These are phyloP conservation scores for Catamblyrhynchus diadema DNA, from an alignment of 2,797 vertebrate genomes.

Conservation along the genomic window DNA sequence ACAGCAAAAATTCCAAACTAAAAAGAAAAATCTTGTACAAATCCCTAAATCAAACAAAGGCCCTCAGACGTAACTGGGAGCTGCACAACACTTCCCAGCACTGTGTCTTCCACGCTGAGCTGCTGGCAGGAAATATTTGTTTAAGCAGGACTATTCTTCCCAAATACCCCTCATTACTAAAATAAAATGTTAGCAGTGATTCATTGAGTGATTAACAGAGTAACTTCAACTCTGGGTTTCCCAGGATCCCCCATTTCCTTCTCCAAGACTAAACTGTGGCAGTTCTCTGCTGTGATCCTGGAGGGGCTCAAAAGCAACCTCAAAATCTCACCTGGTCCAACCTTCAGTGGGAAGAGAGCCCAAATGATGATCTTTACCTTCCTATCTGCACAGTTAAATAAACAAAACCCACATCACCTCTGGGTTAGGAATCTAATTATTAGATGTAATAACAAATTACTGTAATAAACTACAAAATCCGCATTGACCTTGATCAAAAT, in stretches of 20 bases:
- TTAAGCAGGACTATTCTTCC: background rate
- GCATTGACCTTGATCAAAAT: background rate
- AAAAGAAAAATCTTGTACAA: background rate
- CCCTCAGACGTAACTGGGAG: background rate
- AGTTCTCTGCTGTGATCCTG: background rate
- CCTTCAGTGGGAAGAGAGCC: background rate
- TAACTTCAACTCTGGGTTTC: background rate
- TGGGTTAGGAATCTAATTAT: background rate
- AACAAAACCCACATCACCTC: background rate
- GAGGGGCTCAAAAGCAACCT: background rate
- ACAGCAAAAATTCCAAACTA: background rate
- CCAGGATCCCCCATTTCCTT: background rate
- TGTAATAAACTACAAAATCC: background rate
- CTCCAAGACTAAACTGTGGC: background rate
- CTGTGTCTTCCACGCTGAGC: background rate
- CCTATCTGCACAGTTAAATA: background rate
- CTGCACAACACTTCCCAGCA: background rate
- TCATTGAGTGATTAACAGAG: background rate
- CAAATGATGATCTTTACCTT: background rate
- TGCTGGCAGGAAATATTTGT: constrained; percentile 21
- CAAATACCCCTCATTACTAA: background rate
- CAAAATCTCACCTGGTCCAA: background rate
- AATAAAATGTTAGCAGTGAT: constrained; percentile 22
- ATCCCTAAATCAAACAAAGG: background rate
- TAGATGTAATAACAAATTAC: background rate